A percentile compares a stretch with the other conserved stretches of the same genome.
Conservation (phyloP, 2,113 vertebrate genomes). For the Puma concolor region DNA sequence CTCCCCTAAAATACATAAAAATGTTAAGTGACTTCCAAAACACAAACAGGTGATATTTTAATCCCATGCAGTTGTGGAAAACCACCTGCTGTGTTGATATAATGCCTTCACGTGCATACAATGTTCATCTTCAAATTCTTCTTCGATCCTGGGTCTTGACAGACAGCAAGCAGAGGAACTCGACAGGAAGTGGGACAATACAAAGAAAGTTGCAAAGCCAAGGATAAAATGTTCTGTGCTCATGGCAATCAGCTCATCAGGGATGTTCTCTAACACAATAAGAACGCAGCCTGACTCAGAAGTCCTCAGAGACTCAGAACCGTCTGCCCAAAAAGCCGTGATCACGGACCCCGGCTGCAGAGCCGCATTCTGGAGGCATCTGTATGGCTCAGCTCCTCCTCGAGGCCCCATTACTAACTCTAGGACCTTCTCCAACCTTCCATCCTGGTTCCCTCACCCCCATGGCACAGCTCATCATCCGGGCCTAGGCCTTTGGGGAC, state of each 20-base stretch:
- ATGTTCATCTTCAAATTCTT: conserved; percentile 77
- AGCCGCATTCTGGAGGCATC: not conserved
- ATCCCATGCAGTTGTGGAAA: not conserved
- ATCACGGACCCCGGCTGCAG: rapidly evolving
- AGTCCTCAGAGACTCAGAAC: not conserved
- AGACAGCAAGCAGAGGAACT: conserved; percentile 73
- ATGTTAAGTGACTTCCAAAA: conserved; percentile 31
- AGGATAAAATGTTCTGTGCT: conserved; percentile 38
- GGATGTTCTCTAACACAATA: conserved; percentile 57
- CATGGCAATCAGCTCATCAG: conserved; percentile 64
- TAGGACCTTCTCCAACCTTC: not conserved
- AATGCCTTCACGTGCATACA: conserved; percentile 58
- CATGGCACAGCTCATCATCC: not conserved
- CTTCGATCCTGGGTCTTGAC: conserved; percentile 74
- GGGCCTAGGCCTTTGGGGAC: not conserved
- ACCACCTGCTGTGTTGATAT: not conserved
- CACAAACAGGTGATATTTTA: not conserved
- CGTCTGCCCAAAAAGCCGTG: not conserved
- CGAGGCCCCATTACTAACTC: not conserved
- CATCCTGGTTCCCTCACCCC: not conserved
- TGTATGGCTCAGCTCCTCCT: not conserved
- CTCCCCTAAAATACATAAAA: not conserved
- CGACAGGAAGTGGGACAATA: conserved; percentile 84
- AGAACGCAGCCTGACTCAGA: too few relatives aligned
- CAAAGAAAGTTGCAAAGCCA: conserved; percentile 77